phyloP scores from a whole-genome alignment of 2,888 invertebrate genomes.

The Dryadula phaetusa region DNA sequence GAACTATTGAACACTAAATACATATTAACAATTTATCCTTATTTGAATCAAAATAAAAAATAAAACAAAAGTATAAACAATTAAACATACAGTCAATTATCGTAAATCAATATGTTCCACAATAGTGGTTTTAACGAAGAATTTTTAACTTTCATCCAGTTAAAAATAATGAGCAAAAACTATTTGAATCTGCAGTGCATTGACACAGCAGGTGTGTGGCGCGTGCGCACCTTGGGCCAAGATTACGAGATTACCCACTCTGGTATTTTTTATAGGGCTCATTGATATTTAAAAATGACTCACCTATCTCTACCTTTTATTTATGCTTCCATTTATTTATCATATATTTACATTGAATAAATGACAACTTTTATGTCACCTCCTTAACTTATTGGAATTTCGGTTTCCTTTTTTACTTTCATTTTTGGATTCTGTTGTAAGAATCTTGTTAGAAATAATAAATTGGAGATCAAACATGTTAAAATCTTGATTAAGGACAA shows the following conservation, averaged over 20 bases:
- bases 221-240: constrained; percentile 52
- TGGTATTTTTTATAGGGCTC: constrained; percentile 32
- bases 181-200: constrained; percentile 52
- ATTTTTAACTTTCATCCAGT: constrained; percentile 31
- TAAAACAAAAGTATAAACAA: neutral
- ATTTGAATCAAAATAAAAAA: neutral
- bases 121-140: neutral
- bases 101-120: constrained; percentile 28
- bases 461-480: no score
- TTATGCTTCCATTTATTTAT: neutral
- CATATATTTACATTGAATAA: neutral
- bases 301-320: constrained; percentile 7
- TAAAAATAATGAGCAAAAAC: constrained; percentile 45
- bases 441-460: no score
- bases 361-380: neutral
- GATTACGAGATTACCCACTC: constrained; percentile 47
- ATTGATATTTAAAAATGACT: constrained; percentile 34
- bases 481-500: no score
- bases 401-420: no score
- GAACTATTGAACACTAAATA: neutral
- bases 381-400: neutral
- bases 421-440: no score
- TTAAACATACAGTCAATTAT: constrained; percentile 10
- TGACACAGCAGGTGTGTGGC: constrained; percentile 62
- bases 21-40: neutral